Evolutionary conservation across 2,797 vertebrate species (phyloP).

Genomic region (Argyrosomus regius): DNA sequence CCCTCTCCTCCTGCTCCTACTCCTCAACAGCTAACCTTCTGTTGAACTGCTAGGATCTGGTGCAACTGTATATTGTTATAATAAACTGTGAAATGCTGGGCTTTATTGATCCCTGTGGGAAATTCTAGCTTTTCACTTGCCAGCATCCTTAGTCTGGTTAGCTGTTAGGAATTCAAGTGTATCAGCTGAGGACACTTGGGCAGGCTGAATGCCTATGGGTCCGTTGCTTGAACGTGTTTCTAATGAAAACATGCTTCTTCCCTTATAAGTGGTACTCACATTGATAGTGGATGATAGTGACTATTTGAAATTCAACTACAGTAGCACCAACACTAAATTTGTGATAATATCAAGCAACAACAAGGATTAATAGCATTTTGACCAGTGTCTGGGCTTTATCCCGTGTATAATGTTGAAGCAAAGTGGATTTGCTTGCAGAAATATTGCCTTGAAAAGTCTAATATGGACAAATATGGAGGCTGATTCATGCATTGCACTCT

Average conservation of each 20-base stretch:
- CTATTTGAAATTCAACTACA: neutral
- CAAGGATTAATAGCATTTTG: neutral
- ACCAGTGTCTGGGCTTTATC: no score
- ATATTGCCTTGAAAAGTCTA: neutral
- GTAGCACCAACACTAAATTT: neutral
- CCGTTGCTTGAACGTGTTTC: neutral
- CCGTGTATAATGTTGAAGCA: neutral
- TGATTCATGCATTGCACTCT: neutral
- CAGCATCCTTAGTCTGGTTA: neutral
- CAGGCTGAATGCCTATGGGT: neutral
- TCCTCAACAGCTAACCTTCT: neutral
- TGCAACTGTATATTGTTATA: conserved; percentile 27
- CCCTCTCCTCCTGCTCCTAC: neutral
- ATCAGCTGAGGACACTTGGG: conserved; percentile 7
- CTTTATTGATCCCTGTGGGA: conserved; percentile 48
- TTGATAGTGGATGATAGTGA: neutral
- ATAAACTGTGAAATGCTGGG: conserved; percentile 41
- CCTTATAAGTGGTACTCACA: neutral
- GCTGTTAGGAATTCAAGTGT: conserved; percentile 20
- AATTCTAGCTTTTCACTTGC: conserved; percentile 27
- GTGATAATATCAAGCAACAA: neutral
- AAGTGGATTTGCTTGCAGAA: neutral
- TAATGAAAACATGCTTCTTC: neutral
- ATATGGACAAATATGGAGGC: neutral
- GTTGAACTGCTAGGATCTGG: neutral